Evolutionary conservation across 2,113 vertebrate species (phyloP).

Genomic region (Harpagus bidentatus): DNA sequence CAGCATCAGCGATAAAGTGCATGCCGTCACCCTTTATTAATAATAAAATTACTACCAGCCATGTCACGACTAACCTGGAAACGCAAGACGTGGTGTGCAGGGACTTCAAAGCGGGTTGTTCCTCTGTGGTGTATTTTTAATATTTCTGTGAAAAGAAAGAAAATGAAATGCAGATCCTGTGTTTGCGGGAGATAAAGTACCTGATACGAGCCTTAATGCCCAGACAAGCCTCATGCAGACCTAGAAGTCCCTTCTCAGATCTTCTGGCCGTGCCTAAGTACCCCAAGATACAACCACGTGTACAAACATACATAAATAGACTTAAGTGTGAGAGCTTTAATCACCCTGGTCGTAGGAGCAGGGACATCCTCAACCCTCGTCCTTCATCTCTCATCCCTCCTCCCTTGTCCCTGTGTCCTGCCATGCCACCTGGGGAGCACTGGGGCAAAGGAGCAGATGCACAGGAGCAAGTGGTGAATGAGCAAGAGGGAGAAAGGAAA

Average conservation of each 20-base stretch:
- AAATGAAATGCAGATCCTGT: not conserved
- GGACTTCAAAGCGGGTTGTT: not conserved
- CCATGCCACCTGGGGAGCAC: rapidly evolving
- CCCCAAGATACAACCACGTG: not conserved
- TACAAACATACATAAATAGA: not conserved
- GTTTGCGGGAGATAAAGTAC: not conserved
- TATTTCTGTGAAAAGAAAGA: not conserved
- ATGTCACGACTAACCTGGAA: not conserved
- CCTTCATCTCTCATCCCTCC: not conserved
- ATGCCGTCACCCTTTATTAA: not conserved
- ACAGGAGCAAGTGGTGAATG: not conserved
- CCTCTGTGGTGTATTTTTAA: not conserved
- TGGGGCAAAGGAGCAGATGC: not conserved
- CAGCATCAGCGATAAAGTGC: not conserved
- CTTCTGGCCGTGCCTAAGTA: not conserved
- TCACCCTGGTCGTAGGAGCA: not conserved
- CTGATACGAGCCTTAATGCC: not conserved
- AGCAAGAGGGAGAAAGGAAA: not conserved
- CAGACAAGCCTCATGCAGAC: not conserved
- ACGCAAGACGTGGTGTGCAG: rapidly evolving
- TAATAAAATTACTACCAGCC: not conserved
- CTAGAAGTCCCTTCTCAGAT: not conserved
- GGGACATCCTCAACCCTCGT: not conserved
- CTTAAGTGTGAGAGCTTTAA: not conserved
- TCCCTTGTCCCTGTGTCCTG: not conserved